Conservation (phyloP, 2,797 vertebrate species). For the Hybognathus amarus region DNA sequence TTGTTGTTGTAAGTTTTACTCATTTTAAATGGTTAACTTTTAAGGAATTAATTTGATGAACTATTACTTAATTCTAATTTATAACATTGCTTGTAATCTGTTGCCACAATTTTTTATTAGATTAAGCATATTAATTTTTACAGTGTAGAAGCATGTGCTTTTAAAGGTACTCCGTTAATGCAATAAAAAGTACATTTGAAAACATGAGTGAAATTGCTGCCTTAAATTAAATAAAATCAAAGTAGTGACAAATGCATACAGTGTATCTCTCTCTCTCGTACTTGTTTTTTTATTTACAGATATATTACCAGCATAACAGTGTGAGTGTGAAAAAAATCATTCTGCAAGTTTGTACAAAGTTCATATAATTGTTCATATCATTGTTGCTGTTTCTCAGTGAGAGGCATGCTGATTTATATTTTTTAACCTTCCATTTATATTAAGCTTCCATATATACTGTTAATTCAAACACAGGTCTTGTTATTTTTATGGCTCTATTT, state of each 20-base stretch:
- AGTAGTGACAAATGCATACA: not conserved
- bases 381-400: not conserved
- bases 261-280: no score
- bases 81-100: no score
- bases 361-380: no score
- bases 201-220: not conserved
- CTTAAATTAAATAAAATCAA: not conserved
- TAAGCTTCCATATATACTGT: not conserved
- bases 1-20: no score
- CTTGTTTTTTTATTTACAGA: not conserved
- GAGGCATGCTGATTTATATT: not conserved
- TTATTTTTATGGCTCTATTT: constrained; percentile 5
- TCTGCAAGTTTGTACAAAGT: not conserved
- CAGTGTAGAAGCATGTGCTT: not conserved
- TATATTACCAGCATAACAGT: not conserved
- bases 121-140: no score
- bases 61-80: no score
- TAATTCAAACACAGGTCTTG: not conserved
- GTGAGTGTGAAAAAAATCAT: no score
- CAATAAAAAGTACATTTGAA: not conserved
- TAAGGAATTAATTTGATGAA: no score
- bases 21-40: no score
- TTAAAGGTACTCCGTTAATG: no score
- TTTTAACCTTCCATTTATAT: not conserved
- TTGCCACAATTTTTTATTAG: no score